These are phyloP conservation scores for Periparus ater DNA, from an alignment of 2,797 vertebrate genomes.

Conservation along the genomic window DNA sequence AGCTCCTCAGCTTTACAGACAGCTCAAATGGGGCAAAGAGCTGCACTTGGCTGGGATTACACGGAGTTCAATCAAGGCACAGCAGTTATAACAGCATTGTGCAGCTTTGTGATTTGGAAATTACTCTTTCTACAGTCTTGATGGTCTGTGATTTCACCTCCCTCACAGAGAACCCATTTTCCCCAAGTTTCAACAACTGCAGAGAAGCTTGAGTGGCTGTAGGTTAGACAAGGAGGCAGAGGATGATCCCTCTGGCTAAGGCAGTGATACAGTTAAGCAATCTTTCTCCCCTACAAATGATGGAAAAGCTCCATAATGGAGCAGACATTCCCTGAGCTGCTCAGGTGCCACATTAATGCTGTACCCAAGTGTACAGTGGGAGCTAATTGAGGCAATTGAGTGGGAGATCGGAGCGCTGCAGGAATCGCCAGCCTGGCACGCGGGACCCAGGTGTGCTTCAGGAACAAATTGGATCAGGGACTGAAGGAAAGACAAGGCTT, in stretches of 20 bases:
- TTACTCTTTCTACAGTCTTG: not conserved
- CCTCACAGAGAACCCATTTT: not conserved
- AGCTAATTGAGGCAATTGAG: slow-evolving; percentile 6
- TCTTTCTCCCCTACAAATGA: not conserved
- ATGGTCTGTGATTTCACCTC: not conserved
- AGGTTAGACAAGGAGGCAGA: not conserved
- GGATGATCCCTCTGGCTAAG: not conserved
- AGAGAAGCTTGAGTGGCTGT: not conserved
- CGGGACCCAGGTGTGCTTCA: not conserved
- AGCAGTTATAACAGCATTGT: not conserved
- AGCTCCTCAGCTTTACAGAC: not conserved
- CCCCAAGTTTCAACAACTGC: not conserved
- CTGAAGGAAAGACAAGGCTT: rapidly evolving
- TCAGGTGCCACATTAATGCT: slow-evolving; percentile 2
- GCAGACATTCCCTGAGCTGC: not conserved
- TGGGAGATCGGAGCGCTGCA: not conserved
- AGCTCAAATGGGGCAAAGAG: not conserved
- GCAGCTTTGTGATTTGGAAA: not conserved
- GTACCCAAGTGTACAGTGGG: not conserved
- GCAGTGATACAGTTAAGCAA: not conserved
- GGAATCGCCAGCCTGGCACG: rapidly evolving
- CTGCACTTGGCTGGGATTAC: not conserved
- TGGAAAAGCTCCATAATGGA: not conserved
- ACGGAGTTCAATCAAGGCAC: not conserved
- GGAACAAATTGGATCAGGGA: slow-evolving; percentile 16